Percentiles rank a stretch among this genome's conserved stretches.
phyloP scores from a whole-genome alignment of 2,797 vertebrate species.

The Sphaeramia orbicularis region DNA sequence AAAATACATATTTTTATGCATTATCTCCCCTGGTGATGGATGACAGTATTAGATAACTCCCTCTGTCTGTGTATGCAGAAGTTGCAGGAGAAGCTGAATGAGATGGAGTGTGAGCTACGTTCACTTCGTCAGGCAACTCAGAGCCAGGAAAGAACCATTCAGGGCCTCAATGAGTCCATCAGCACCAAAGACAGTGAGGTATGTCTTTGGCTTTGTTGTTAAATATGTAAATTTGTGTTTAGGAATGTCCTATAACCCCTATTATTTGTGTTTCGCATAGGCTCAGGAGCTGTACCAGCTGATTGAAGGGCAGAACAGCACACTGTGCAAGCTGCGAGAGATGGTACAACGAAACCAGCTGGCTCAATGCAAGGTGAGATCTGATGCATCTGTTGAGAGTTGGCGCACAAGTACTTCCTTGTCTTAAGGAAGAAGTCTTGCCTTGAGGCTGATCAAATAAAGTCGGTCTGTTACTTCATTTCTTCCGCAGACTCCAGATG shows the following conservation, averaged over 20 bases:
- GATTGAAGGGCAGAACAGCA: conserved; percentile 92
- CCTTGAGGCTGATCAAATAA: not conserved
- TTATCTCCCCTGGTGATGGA: not conserved
- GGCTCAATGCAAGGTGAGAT: conserved; percentile 87
- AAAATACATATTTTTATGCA: not conserved
- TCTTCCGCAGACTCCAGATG: conserved; percentile 79
- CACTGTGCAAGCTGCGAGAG: conserved; percentile 91
- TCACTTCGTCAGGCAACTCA: conserved; percentile 88
- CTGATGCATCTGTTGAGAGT: not conserved
- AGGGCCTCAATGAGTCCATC: conserved; percentile 89
- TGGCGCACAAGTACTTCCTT: not conserved
- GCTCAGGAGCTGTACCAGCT: conserved; percentile 91
- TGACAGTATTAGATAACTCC: not conserved
- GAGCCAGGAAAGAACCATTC: conserved; percentile 89
- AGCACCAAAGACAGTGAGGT: conserved; percentile 93
- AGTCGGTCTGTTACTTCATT: conserved; percentile 14
- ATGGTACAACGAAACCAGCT: conserved; percentile 89
- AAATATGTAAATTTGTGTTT: not conserved
- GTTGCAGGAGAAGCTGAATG: conserved; percentile 92
- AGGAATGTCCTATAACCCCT: not conserved
- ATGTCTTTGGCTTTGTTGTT: conserved; percentile 31
- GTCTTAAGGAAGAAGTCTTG: not conserved
- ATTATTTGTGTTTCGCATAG: conserved; percentile 69
- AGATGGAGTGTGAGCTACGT: conserved; percentile 91
- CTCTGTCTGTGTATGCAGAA: conserved; percentile 76